Conservation (phyloP, 2,113 vertebrate species). For the Chaenogobius annularis region DNA sequence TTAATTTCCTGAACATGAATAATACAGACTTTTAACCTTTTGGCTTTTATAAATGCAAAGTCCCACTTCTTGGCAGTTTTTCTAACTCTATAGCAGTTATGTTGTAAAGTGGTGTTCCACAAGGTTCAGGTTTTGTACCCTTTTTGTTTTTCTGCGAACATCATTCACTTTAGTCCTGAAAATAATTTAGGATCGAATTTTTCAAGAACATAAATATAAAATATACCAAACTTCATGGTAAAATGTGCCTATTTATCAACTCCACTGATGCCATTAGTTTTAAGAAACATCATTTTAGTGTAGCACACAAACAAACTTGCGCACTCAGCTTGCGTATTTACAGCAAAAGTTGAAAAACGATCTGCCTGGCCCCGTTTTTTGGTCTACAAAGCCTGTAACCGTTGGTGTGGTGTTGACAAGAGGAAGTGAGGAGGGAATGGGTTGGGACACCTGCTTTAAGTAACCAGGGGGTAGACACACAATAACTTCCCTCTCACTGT, state of each 20-base stretch:
- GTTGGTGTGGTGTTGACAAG: conserved; percentile 59
- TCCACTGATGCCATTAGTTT: not conserved
- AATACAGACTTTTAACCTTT: no score
- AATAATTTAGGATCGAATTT: not conserved
- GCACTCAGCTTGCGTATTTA: not conserved
- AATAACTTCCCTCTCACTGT: conserved; percentile 60
- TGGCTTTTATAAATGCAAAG: no score
- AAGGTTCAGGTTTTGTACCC: not conserved
- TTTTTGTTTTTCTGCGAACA: not conserved
- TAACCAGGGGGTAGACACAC: conserved; percentile 55
- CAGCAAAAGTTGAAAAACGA: not conserved
- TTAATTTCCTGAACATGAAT: no score
- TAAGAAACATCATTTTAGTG: not conserved
- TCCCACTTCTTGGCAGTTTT: no score
- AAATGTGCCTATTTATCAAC: not conserved
- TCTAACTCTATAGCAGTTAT: not conserved
- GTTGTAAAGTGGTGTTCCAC: not conserved
- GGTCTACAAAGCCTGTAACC: conserved; percentile 25
- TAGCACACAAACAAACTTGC: not conserved
- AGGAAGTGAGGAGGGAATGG: conserved; percentile 65
- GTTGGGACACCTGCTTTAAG: conserved; percentile 74
- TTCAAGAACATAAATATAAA: not conserved
- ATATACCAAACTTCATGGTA: not conserved
- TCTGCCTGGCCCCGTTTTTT: not conserved
- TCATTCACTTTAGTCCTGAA: not conserved